A percentile compares a stretch with the other conserved stretches of the same genome.
These are phyloP conservation scores for Arremon brunneinucha DNA, from an alignment of 2,797 vertebrate species.

Conservation along the genomic window DNA sequence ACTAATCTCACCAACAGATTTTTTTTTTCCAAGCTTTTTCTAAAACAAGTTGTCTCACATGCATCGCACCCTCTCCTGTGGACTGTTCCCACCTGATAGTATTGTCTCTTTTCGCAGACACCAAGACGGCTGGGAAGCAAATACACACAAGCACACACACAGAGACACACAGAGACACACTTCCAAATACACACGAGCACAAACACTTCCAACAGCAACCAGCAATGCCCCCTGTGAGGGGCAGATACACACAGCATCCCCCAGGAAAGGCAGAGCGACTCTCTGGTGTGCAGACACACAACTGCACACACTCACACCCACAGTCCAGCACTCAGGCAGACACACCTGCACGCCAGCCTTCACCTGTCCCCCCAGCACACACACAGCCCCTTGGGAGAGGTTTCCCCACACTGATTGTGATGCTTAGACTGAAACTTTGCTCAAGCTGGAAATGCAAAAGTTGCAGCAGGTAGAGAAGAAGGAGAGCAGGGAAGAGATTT, in stretches of 20 bases:
- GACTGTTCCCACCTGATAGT: neutral
- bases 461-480: neutral
- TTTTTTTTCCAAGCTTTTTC: slow-evolving; percentile 4
- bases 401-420: rapidly evolving
- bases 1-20: neutral
- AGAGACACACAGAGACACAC: neutral
- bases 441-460: neutral
- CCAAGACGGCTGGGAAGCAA: neutral
- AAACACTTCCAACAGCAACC: neutral
- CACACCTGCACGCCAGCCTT: neutral
- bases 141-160: neutral
- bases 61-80: neutral
- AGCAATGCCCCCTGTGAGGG: neutral
- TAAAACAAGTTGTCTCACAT: neutral
- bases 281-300: neutral
- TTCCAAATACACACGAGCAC: neutral
- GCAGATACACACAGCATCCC: neutral
- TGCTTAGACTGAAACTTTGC: slow-evolving; percentile 13
- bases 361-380: neutral
- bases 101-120: neutral
- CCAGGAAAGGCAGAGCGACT: neutral
- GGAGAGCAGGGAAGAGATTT: neutral
- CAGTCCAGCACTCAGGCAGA: neutral
- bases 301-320: neutral
- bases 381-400: neutral